Conservation (phyloP, 37 sponge, comb jelly and placozoan genomes). For the Oscarella lobularis region DNA sequence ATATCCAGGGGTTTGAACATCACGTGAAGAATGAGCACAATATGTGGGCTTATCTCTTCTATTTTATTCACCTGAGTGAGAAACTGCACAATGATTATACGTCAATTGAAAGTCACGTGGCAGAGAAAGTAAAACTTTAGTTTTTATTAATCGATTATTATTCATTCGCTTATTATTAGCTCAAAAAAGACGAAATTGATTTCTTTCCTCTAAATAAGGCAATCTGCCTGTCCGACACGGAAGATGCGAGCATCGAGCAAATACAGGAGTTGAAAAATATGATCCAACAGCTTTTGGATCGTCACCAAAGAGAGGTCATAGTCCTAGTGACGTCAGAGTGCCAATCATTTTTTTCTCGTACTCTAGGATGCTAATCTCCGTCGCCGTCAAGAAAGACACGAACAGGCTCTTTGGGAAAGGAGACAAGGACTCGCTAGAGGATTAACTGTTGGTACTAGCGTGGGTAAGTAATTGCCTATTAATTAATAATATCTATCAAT, state of each 20-base stretch:
- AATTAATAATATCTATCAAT: no score
- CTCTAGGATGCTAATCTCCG: not conserved
- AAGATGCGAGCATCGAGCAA: constrained; percentile 22
- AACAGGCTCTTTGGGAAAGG: not conserved
- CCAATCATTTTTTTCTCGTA: not conserved
- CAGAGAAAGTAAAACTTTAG: constrained; percentile 2
- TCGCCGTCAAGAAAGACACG: not conserved
- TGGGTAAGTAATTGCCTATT: no score
- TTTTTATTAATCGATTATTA: not conserved
- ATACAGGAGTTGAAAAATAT: constrained; percentile 29
- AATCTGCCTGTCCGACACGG: constrained; percentile 15
- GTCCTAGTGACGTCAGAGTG: not conserved
- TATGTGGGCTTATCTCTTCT: constrained; percentile 60
- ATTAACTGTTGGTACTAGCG: no score
- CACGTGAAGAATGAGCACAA: constrained; percentile 56
- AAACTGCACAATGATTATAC: constrained; percentile 18
- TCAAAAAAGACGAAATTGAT: constrained; percentile 5
- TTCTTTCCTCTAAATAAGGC: constrained; percentile 47
- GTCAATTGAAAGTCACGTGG: constrained; percentile 21
- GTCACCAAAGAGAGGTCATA: constrained; percentile 13
- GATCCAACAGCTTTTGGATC: constrained; percentile 16
- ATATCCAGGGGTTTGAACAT: constrained; percentile 31
- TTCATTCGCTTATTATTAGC: constrained; percentile 13
- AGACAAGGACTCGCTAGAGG: not conserved
- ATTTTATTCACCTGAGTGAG: constrained; percentile 21